Base-by-base conservation (phyloP, 2,797 vertebrate species). In the Melopsittacus undulatus region DNA sequence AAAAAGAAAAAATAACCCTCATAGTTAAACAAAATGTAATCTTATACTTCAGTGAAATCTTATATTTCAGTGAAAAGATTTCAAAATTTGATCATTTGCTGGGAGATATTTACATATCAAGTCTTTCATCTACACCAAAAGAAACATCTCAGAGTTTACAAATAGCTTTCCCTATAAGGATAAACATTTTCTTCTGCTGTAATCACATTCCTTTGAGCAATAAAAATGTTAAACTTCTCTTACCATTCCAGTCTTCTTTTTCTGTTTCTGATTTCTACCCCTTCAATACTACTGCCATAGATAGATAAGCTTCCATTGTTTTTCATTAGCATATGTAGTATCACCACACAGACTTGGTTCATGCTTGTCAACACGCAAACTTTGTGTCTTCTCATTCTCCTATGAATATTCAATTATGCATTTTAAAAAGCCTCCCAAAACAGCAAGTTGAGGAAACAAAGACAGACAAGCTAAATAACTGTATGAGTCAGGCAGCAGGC, bases 61-160 rank as follows among this genome's bases (percentile, higher is more conserved):
- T 72, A 17, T 3, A 75, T n/a, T 63, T 45, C 74, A 66, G 20
- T 56, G 32, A 91, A 92, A 79, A 83, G 30, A 91, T 42, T 91
- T 67, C 73, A 49, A 91, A 93, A 90, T 82, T 72, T 67, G 38
- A 67, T 81, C 19, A 90, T 84, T 82, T 92, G 7, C 80, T 67
- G n/a, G 30, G 18, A 79, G 63, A 87, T 76, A 94, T 89, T 94
- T 95, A 90, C 69, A 88, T 86, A 86, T 69, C 30, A 91, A 76
- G 30, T 45, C 78, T 94, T 90, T 89, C 72, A 93, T 68, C 75
- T 89, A 72, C 32, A 38, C 72, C 27, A 68, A 80, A 95, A 87
- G 76, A 93, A 94, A 90, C 22, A 29, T 75, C 80, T 91, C 51
- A 38, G 36, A 82, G 45, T 72, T 85, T 93, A 94, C 74, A 94